Evolutionary conservation across 2,797 vertebrate species (phyloP).

Genomic region (Parauchenoglanis ngamensis): DNA sequence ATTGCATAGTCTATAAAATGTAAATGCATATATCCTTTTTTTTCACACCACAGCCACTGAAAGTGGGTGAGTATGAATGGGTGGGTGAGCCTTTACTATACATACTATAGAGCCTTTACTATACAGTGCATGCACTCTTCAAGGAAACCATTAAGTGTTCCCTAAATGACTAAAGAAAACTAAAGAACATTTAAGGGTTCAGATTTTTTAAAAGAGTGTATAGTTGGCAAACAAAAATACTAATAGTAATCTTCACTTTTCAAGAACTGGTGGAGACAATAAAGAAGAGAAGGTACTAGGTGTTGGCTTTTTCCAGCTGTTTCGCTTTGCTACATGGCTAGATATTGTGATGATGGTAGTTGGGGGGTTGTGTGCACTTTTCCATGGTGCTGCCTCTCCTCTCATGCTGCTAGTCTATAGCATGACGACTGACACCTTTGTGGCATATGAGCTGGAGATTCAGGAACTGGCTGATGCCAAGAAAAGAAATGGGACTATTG

Average conservation of each 20-base stretch:
- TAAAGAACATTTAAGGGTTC: too few species aligned
- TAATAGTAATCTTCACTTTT: conserved; percentile 42
- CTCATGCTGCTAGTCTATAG: conserved; percentile 86
- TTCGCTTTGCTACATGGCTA: conserved; percentile 83
- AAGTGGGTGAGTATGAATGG: conserved; percentile 25
- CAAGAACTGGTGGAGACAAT: conserved; percentile 59
- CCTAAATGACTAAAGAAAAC: too few species aligned
- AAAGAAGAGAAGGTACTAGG: conserved; percentile 59
- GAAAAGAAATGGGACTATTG: conserved; percentile 83
- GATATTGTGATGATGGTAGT: conserved; percentile 85
- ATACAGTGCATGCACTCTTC: too few species aligned
- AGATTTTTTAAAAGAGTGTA: neutral
- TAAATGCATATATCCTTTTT: neutral
- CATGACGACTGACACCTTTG: conserved; percentile 90
- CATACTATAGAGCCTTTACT: neutral
- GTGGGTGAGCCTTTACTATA: neutral
- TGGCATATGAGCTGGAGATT: conserved; percentile 84
- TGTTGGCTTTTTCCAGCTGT: conserved; percentile 83
- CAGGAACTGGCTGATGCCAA: conserved; percentile 82
- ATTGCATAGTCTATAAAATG: neutral
- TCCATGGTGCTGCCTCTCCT: conserved; percentile 85
- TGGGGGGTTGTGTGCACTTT: conserved; percentile 83
- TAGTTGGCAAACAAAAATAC: neutral
- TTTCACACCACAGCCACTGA: neutral
- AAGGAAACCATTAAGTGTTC: too few species aligned